A percentile compares a stretch with the other conserved stretches of the same genome.
These are phyloP conservation scores for Loriculus beryllinus DNA, from an alignment of 2,797 vertebrate species.

Conservation along the genomic window DNA sequence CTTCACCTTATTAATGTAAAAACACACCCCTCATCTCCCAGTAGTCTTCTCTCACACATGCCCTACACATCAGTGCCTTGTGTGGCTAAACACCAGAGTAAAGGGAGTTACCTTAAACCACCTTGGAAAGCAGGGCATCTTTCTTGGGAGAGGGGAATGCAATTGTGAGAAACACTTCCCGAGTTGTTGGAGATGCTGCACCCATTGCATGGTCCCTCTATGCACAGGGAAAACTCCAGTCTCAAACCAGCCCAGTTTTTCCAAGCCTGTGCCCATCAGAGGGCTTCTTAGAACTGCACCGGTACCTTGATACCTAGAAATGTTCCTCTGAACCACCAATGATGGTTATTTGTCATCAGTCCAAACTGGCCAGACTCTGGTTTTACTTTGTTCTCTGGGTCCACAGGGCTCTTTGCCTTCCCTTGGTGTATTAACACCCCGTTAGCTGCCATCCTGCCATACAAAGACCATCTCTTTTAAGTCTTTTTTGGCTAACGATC, in stretches of 20 bases:
- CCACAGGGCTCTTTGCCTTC: background rate
- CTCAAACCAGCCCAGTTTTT: fast-evolving
- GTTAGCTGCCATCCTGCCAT: background rate
- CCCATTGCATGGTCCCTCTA: background rate
- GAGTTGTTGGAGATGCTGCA: background rate
- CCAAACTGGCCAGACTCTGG: fast-evolving
- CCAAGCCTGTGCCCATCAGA: background rate
- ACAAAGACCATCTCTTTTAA: background rate
- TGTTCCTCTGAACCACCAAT: background rate
- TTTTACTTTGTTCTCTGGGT: background rate
- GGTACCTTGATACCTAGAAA: background rate
- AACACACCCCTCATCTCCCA: background rate
- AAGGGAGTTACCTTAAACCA: background rate
- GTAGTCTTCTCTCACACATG: background rate
- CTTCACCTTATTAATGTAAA: background rate
- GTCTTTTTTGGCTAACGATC: background rate
- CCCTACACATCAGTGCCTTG: background rate
- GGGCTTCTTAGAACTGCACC: background rate
- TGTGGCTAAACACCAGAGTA: fast-evolving
- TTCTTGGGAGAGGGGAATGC: background rate
- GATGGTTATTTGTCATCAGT: fast-evolving
- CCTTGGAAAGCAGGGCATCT: background rate
- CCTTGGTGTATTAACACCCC: too few relatives aligned
- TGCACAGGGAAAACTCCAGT: background rate
- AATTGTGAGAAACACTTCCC: background rate